phyloP scores from a whole-genome alignment of 2,888 invertebrate genomes.

The Coronaproctus castanopsis region DNA sequence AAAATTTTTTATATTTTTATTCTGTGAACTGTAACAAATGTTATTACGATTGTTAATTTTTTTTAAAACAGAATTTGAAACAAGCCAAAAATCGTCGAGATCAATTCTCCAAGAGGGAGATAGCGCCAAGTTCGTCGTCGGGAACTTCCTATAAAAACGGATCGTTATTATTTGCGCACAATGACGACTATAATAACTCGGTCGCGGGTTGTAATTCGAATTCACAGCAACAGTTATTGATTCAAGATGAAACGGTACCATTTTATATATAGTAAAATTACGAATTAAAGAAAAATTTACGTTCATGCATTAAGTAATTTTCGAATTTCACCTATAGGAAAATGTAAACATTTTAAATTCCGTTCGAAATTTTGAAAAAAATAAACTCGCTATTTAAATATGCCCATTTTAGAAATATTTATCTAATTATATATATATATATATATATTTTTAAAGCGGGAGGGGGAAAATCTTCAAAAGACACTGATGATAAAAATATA shows the following conservation, averaged over 20 bases:
- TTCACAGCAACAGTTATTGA: conserved; percentile 36
- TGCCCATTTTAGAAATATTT: no score
- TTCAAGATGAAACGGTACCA: conserved; percentile 41
- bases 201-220: conserved; percentile 25
- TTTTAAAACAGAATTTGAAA: conserved; percentile 48
- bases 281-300: no score
- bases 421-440: no score
- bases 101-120: conserved; percentile 46
- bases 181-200: conserved; percentile 49
- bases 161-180: conserved; percentile 30
- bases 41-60: conserved; percentile 1
- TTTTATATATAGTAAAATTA: no score
- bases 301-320: no score
- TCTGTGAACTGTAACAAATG: neutral
- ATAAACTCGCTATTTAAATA: no score
- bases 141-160: conserved; percentile 23
- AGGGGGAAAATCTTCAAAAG: no score
- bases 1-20: conserved; percentile 4
- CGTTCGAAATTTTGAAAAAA: no score
- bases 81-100: conserved; percentile 84
- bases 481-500: no score
- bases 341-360: no score
- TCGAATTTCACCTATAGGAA: no score
- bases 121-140: conserved; percentile 27
- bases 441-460: no score